A percentile compares a stretch with the other conserved stretches of the same genome.
These are phyloP conservation scores for Condylostylus longicornis DNA, from an alignment of 1,140 invertebrate species.

Conservation along the genomic window DNA sequence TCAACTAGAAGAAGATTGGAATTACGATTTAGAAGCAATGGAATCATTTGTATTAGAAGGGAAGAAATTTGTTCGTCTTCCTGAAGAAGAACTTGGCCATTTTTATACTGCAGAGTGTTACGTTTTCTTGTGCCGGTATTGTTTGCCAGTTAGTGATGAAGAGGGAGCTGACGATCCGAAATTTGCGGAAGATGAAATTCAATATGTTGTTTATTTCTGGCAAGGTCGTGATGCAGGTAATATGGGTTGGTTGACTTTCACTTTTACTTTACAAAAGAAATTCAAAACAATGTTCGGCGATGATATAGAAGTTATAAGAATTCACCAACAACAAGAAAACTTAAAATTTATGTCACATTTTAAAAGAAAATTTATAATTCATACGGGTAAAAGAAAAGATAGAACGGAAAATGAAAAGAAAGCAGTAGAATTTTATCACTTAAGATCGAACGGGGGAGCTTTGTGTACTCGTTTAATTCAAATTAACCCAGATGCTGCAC, in stretches of 20 bases:
- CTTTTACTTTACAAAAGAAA: conserved; percentile 93
- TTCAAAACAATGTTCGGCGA: conserved; percentile 92
- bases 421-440: conserved; percentile 83
- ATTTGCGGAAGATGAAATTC: conserved; percentile 78
- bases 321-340: conserved; percentile 98
- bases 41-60: conserved; percentile 96
- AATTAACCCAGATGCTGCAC: conserved; percentile 60
- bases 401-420: conserved; percentile 37
- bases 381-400: conserved; percentile 69
- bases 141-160: conserved; percentile 47
- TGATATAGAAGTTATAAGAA: conserved; percentile 89
- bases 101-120: conserved; percentile 96
- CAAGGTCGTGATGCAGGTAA: conserved; percentile 93
- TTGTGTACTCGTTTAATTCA: conserved; percentile 90
- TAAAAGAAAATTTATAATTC: conserved; percentile 87
- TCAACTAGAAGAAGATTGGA: conserved; percentile 86
- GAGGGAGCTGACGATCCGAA: conserved; percentile 43
- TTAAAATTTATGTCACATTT: conserved; percentile 98
- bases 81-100: conserved; percentile 83
- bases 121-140: conserved; percentile 93
- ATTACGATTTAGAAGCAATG: conserved; percentile 92
- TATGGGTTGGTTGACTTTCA: conserved; percentile 99
- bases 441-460: conserved; percentile 88
- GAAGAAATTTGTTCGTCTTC: conserved; percentile 89
- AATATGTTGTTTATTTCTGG: conserved; percentile 99